Evolutionary conservation across 2,113 vertebrate species (phyloP).

Genomic region (Charina bottae): DNA sequence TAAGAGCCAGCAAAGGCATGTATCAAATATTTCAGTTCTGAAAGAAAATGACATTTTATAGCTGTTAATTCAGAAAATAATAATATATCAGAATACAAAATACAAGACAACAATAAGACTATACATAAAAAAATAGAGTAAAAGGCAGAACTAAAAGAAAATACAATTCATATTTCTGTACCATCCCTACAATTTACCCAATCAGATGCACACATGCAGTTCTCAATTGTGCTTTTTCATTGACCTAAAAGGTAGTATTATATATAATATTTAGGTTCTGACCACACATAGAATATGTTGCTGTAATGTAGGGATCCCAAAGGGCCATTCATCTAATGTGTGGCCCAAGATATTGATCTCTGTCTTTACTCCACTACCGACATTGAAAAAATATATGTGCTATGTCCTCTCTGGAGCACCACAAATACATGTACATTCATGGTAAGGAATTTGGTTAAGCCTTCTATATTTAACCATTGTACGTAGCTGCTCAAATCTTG

Average conservation of each 20-base stretch:
- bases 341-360: background rate
- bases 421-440: background rate
- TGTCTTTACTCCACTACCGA: background rate
- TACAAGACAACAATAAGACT: background rate
- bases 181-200: background rate
- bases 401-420: background rate
- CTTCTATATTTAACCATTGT: background rate
- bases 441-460: background rate
- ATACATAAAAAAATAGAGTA: background rate
- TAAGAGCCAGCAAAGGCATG: background rate
- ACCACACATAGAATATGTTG: background rate
- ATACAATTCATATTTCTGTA: background rate
- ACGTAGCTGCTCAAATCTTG: background rate
- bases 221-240: background rate
- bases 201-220: background rate
- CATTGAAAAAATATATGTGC: background rate
- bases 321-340: background rate
- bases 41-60: slow-evolving; percentile 19
- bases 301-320: background rate
- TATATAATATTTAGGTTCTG: background rate
- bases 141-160: background rate
- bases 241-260: background rate
- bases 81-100: background rate
- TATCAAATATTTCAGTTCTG: background rate
- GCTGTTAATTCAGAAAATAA: slow-evolving; percentile 36